Percentiles rank a stretch among this genome's conserved stretches.
Evolutionary conservation across 1,140 invertebrate genomes (phyloP).

Genomic region (Drosophila mayri): DNA sequence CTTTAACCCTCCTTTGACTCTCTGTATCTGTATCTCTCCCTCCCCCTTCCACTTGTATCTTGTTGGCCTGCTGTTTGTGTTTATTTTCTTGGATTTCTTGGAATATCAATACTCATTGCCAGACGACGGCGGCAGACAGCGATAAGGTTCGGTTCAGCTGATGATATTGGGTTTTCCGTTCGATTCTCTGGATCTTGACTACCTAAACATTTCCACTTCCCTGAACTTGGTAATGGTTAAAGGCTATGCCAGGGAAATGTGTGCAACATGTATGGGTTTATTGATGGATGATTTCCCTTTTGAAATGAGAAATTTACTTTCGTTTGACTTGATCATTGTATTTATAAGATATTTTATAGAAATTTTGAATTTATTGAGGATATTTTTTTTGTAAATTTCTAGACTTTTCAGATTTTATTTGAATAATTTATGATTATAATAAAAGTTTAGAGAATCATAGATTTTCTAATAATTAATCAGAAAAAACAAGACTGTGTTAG

Average conservation of each 20-base stretch:
- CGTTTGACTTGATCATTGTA: not conserved
- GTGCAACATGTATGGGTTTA: not conserved
- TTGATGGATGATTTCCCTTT: not conserved
- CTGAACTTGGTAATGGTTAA: constrained; percentile 28
- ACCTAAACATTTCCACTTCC: constrained; percentile 42
- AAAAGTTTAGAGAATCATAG: no score
- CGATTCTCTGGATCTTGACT: constrained; percentile 27
- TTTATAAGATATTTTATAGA: not conserved
- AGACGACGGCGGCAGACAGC: constrained; percentile 35
- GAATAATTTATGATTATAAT: no score
- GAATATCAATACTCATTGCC: constrained; percentile 37
- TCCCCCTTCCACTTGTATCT: not conserved
- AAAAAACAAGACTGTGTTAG: not conserved
- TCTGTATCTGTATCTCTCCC: not conserved
- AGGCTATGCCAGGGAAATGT: constrained; percentile 1
- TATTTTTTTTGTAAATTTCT: no score
- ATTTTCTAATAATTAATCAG: not conserved
- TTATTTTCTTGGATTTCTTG: constrained; percentile 40
- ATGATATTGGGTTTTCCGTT: constrained; percentile 42
- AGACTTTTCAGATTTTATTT: no score
- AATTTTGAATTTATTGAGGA: not conserved
- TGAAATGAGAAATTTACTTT: not conserved
- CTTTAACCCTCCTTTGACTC: constrained; percentile 17
- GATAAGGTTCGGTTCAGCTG: constrained; percentile 36
- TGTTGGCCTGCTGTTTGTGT: constrained; percentile 30